Base-by-base conservation (phyloP, 2,888 invertebrate genomes). In the Augiades crinisus region DNA sequence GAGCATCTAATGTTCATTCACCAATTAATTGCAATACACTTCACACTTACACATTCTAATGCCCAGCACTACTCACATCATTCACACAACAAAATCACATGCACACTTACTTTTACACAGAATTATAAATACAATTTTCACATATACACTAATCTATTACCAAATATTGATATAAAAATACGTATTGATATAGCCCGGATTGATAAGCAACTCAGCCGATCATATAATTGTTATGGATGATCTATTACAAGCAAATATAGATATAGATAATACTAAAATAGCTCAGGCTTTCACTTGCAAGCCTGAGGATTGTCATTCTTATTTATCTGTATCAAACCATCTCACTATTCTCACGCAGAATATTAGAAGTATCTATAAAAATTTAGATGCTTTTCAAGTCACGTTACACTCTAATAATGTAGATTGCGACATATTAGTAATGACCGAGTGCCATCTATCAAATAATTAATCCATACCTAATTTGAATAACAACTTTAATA, bases 281-380 rank as follows among this genome's bases (percentile, higher is more conserved):
- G 12, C 31, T 12, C 31, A 31, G 12, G 31, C 31, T 12, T n/a
- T 31, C 12, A 12, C 6, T 12, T 31, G 31, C 13, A 13, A 31
- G 10, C 31, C 31, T n/a, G 13, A 31, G 31, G 31, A 31, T 10
- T 31, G 31, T 12, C n/a, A 31, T 13, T 13, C 5, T 5, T 31
- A 31, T 13, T 10, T 31, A 10, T 10, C n/a, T 3, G 5, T 12
- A 4, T 2, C 5, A 12, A 31, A 31, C 13, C 31, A 31, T n/a
- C 12, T 31, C 2, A 31, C 31, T 4, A 13, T 31, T 31, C 31
- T 31, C 13, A 31, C 31, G 5, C 43, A 50, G 34, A 24, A 56
- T 33, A 47, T 53, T 19, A 21, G 34, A 43, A 53, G 47, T 40
- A 19, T 40, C 13, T 46, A 52, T 10, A 24, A 27, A 12, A 47